Base-by-base conservation (phyloP, 2,888 invertebrate species). In the Polylopha cassiicola region DNA sequence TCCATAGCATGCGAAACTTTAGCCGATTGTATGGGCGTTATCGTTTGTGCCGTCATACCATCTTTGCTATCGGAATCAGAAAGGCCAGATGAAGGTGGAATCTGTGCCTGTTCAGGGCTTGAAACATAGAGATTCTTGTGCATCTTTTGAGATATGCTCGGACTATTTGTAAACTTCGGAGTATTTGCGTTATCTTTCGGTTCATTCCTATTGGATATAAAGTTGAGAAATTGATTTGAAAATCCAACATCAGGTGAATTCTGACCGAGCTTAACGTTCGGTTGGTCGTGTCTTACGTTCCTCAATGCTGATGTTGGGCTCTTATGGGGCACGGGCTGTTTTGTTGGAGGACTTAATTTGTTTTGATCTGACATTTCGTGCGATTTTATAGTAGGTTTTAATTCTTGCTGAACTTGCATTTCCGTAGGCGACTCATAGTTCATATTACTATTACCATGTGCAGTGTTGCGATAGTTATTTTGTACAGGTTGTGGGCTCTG, bases 141-240 rank as follows among this genome's bases (percentile, higher is more conserved):
- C 82, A 81, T 87, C 58, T 80, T 87, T 53, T 77, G 86, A 26
- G 75, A 82, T 67, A 86, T 86, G 51, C 66, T 86, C 2, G 84
- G 86, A 51, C 86, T 86, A 51, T 80, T 86, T 8, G 71, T 75
- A 57, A 86, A 86, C 55, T 87, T 87, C 44, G 87, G 85, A 22
- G 87, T 87, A 51, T 86, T 86, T 1, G 86, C 86, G 52, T 85
- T 84, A 50, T 86, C 86, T 54, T 86, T 86, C 17, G 86, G 86
- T 58, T 86, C 86, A 57, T 86, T 86, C 54, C 86, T 74, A 51
- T 81, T 79, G 3, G 86, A 73, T 53, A 80, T 86, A 52, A 81
- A 86, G 54, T 80, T 86, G 21, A 79, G 73, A 51, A 76, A 86
- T 48, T 86, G 85, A 50, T 84, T 84, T 3, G 86, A 86, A 50